Percentiles rank a stretch among this genome's conserved stretches.
phyloP scores from a whole-genome alignment of 2,888 invertebrate species.

The Ectobius pallidus region DNA sequence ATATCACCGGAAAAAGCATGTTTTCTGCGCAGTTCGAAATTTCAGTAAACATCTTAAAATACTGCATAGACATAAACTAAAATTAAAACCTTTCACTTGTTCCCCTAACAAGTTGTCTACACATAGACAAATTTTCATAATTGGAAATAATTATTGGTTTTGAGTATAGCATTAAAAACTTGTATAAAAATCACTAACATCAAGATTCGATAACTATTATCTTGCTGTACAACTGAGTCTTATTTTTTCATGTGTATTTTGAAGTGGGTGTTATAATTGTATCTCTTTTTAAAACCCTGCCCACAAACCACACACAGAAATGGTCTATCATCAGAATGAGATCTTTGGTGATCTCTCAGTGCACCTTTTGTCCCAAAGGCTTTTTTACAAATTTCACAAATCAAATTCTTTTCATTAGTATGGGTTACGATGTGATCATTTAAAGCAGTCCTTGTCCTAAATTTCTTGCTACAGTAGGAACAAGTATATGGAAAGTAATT shows the following conservation, averaged over 20 bases:
- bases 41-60: too few relatives aligned
- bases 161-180: too few relatives aligned
- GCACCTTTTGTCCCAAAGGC: slow-evolving; percentile 40
- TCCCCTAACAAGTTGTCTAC: too few relatives aligned
- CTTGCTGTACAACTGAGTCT: too few relatives aligned
- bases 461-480: slow-evolving; percentile 63
- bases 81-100: too few relatives aligned
- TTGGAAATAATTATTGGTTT: too few relatives aligned
- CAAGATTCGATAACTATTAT: too few relatives aligned
- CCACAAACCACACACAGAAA: slow-evolving; percentile 44
- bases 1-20: too few relatives aligned
- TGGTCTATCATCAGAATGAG: slow-evolving; percentile 57
- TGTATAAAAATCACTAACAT: too few relatives aligned
- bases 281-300: slow-evolving; percentile 57
- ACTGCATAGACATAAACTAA: too few relatives aligned
- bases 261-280: slow-evolving; percentile 61
- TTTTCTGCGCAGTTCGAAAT: too few relatives aligned
- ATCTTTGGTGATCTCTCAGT: slow-evolving; percentile 55
- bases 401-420: slow-evolving; percentile 61
- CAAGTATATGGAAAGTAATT: slow-evolving; percentile 63
- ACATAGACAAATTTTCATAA: too few relatives aligned
- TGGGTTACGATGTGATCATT: slow-evolving; percentile 62
- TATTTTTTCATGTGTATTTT: slow-evolving; percentile 47
- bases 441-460: slow-evolving; percentile 61
- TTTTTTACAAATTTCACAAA: slow-evolving; percentile 59